A percentile compares a stretch with the other conserved stretches of the same genome.
Conservation (phyloP, 2,113 vertebrate species). For the Puntigrus tetrazona region DNA sequence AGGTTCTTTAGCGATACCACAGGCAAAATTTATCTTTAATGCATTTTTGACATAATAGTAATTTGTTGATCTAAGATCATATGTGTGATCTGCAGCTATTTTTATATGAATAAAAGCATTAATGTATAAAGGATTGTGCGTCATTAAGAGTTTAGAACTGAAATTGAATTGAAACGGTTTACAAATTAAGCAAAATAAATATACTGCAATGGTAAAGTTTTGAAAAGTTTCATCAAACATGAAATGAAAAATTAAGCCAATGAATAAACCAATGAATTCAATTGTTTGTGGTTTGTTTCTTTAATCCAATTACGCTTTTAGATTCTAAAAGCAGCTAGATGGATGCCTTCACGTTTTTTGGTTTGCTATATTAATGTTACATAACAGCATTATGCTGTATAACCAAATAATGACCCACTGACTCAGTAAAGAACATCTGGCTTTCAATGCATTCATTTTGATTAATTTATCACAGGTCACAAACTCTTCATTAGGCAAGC, state of each 20-base stretch:
- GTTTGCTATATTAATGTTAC: not conserved
- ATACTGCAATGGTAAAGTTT: not conserved
- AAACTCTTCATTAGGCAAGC: not conserved
- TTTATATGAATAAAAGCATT: not conserved
- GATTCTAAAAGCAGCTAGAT: not conserved
- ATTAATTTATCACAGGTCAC: not conserved
- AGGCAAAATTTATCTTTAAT: slow-evolving; percentile 56
- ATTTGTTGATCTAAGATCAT: slow-evolving; percentile 27
- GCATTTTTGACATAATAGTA: slow-evolving; percentile 27
- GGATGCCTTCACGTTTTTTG: not conserved
- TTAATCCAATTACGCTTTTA: not conserved
- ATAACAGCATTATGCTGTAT: not conserved
- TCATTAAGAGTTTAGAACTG: not conserved
- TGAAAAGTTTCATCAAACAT: too few species aligned
- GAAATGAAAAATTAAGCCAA: not conserved
- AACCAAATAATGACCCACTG: not conserved
- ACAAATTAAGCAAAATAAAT: not conserved
- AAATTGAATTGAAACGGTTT: not conserved
- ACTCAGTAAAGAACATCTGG: not conserved
- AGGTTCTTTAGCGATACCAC: slow-evolving; percentile 49
- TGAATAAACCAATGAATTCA: too few species aligned
- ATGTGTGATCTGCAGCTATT: not conserved
- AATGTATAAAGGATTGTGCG: not conserved
- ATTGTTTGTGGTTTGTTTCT: not conserved
- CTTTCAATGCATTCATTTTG: not conserved